Conservation (phyloP, 2,888 invertebrate species). For the Acanthosepion lycidas region DNA sequence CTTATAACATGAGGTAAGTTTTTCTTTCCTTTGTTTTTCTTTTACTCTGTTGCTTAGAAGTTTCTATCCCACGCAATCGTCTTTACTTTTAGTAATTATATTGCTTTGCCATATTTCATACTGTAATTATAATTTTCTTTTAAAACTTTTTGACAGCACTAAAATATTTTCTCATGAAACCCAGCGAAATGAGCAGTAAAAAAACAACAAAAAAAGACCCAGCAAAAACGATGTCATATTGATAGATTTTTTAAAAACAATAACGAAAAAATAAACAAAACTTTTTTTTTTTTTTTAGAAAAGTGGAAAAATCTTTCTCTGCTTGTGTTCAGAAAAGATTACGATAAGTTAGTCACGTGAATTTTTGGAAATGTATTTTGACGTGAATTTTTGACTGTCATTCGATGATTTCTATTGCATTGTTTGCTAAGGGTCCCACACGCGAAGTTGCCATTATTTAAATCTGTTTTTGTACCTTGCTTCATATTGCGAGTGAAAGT, state of each 20-base stretch:
- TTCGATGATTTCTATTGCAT: neutral
- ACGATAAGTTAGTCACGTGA: neutral
- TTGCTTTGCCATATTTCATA: no score
- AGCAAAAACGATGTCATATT: no score
- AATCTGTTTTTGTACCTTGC: neutral
- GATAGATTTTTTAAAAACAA: no score
- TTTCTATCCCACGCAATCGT: no score
- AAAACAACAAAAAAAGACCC: no score
- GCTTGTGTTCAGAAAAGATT: neutral
- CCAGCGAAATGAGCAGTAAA: no score
- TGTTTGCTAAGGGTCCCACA: neutral
- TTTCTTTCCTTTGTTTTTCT: neutral
- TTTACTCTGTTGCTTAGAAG: neutral
- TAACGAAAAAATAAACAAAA: neutral
- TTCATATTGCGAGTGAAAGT: neutral
- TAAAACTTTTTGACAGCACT: no score
- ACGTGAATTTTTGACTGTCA: neutral
- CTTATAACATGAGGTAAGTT: conserved; percentile 82
- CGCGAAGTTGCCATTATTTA: neutral
- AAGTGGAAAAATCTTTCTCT: neutral
- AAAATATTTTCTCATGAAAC: no score
- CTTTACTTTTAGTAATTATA: no score
- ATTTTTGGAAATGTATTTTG: neutral
- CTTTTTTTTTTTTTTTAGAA: no score
- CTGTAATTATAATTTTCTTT: no score